phyloP scores from a whole-genome alignment of 1,140 invertebrate species.

The Temnothorax longispinosus region DNA sequence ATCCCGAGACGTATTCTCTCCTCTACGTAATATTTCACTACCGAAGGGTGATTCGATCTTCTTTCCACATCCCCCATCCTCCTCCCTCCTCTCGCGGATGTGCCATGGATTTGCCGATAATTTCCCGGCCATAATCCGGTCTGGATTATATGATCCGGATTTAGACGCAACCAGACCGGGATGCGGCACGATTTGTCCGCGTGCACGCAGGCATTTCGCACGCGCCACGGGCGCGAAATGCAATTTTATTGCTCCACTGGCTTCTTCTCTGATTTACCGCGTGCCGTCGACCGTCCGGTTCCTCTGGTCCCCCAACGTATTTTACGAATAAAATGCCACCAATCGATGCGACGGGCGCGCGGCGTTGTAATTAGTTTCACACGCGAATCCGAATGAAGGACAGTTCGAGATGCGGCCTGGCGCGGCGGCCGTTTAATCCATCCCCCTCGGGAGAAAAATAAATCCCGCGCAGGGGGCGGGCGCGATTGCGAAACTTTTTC shows the following conservation, averaged over 20 bases:
- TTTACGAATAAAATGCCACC: neutral
- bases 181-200: neutral
- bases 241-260: slow-evolving; percentile 33
- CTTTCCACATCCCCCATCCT: neutral
- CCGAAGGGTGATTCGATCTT: neutral
- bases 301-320: neutral
- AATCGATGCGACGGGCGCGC: slow-evolving; percentile 21
- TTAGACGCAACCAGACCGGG: neutral
- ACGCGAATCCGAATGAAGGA: slow-evolving; percentile 16
- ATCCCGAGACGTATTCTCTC: neutral
- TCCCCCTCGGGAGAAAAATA: neutral
- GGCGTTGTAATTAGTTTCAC: slow-evolving; percentile 34
- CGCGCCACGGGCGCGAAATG: slow-evolving; percentile 14
- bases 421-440: slow-evolving; percentile 16
- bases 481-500: neutral
- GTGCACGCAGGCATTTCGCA: neutral
- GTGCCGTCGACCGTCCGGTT: neutral
- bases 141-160: slow-evolving; percentile 4
- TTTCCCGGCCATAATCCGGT: neutral
- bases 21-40: neutral
- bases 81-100: too few species aligned
- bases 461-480: slow-evolving; percentile 7
- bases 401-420: slow-evolving; percentile 2
- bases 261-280: slow-evolving; percentile 32
- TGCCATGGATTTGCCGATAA: slow-evolving; percentile 18